Percentiles rank a stretch among this genome's conserved stretches.
Evolutionary conservation across 2,888 invertebrate genomes (phyloP).

Genomic region (Chrysina gloriosa): DNA sequence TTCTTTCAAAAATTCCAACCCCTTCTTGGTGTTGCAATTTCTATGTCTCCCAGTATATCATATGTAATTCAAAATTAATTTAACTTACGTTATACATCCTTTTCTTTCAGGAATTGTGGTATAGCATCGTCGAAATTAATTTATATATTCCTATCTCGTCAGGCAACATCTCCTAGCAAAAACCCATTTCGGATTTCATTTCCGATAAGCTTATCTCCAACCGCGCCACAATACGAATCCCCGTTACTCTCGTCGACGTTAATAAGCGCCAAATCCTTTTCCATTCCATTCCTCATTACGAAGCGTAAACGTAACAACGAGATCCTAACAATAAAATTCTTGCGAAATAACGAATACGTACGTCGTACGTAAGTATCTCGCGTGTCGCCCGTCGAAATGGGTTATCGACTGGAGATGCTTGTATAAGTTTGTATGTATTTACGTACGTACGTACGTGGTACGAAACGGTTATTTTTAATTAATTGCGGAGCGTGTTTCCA

Average conservation of each 20-base stretch:
- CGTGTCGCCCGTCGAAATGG: not conserved
- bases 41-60: too few species aligned
- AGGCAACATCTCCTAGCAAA: too few species aligned
- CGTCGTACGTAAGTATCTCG: not conserved
- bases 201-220: not conserved
- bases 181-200: not conserved
- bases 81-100: too few species aligned
- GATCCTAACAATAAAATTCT: not conserved
- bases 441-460: too few species aligned
- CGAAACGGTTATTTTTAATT: conserved; percentile 34
- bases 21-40: too few species aligned
- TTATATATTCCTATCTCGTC: too few species aligned
- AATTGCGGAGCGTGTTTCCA: conserved; percentile 26
- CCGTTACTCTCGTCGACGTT: not conserved
- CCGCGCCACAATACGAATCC: not conserved
- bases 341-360: conserved; percentile 5
- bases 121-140: too few species aligned
- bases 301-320: not conserved
- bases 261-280: not conserved
- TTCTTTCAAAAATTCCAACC: too few species aligned
- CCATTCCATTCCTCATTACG: not conserved
- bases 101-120: too few species aligned
- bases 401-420: conserved; percentile 9
- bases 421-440: too few species aligned
- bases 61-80: too few species aligned